A percentile compares a stretch with the other conserved stretches of the same genome.
Conservation (phyloP, 2,113 vertebrate genomes). For the Procavia capensis region DNA sequence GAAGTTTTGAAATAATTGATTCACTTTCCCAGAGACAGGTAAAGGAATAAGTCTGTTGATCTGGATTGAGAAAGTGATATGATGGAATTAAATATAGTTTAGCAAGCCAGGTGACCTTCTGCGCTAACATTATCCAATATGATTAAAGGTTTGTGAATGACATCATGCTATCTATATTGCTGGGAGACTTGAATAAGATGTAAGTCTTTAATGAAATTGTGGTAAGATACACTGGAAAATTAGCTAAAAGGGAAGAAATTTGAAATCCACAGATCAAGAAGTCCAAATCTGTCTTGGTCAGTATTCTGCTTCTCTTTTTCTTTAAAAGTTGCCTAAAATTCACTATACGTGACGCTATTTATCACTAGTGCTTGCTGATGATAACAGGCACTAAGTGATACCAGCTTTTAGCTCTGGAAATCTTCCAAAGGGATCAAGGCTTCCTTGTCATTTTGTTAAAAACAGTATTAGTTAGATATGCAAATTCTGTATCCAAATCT, state of each 20-base stretch:
- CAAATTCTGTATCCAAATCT: background rate
- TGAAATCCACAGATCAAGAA: slow-evolving; percentile 8
- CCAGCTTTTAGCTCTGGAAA: background rate
- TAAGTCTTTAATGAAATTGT: background rate
- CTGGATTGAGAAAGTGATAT: too few species aligned
- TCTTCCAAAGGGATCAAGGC: background rate
- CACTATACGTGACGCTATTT: background rate
- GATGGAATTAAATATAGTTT: too few species aligned
- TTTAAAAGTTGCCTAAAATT: slow-evolving; percentile 1
- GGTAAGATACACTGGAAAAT: background rate
- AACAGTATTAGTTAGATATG: background rate
- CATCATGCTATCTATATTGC: background rate
- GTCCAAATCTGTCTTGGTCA: background rate
- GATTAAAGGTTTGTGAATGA: background rate
- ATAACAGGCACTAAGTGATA: background rate
- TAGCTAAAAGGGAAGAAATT: background rate
- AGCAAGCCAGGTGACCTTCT: too few species aligned
- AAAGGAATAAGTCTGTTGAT: too few species aligned
- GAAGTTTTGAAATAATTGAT: too few species aligned
- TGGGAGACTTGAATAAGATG: background rate
- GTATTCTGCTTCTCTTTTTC: background rate
- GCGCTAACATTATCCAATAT: too few species aligned
- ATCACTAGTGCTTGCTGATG: background rate
- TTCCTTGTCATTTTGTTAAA: background rate
- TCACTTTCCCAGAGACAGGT: too few species aligned